Percentiles rank a stretch among this genome's conserved stretches.
Conservation (phyloP, 2,888 invertebrate species). For the Ctena decussata region DNA sequence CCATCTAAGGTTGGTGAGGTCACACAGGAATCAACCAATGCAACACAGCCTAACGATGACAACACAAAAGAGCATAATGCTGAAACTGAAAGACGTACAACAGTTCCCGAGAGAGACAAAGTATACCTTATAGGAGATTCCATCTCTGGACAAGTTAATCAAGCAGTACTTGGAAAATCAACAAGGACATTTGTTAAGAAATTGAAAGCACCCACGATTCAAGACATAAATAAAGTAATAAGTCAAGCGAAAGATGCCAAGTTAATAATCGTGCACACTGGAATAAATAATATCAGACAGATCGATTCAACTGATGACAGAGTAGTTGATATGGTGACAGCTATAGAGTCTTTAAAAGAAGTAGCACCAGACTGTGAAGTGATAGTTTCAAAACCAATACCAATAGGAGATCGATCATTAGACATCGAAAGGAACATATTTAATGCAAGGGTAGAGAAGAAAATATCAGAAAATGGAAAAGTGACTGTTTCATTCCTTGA, state of each 20-base stretch:
- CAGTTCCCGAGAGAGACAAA: too few relatives aligned
- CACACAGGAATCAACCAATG: background rate
- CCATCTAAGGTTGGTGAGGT: too few relatives aligned
- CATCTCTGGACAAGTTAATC: background rate
- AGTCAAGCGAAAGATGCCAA: too few relatives aligned
- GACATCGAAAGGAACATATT: background rate
- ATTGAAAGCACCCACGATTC: background rate
- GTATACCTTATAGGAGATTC: background rate
- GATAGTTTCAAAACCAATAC: too few relatives aligned
- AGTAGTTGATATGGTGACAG: background rate
- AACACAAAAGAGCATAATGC: background rate
- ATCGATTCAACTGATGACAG: background rate
- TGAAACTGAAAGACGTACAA: too few relatives aligned
- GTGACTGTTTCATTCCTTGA: too few relatives aligned
- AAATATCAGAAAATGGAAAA: background rate
- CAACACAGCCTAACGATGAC: background rate
- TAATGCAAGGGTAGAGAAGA: background rate
- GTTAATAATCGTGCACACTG: background rate
- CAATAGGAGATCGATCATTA: background rate
- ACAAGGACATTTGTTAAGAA: background rate
- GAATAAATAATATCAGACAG: background rate
- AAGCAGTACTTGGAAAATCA: background rate
- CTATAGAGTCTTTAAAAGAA: too few relatives aligned
- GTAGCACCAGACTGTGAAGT: too few relatives aligned
- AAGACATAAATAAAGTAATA: too few relatives aligned